Conservation (phyloP, 2,113 vertebrate species). For the Phycodurus eques region DNA sequence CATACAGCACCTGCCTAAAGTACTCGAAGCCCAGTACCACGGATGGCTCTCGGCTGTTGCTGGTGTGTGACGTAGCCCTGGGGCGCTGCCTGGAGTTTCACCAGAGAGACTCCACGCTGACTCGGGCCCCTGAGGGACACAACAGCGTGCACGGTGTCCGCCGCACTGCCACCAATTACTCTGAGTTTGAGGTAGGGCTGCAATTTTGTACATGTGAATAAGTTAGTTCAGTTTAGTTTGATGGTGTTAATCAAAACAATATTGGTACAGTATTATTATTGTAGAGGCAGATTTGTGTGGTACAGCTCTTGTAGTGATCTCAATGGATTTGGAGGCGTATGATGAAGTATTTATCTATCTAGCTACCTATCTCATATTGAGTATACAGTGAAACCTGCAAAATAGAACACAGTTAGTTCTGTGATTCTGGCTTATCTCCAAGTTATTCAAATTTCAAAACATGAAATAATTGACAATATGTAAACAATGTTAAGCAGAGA, state of each 20-base stretch:
- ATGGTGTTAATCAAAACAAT: not conserved
- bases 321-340: not conserved
- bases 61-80: conserved; percentile 81
- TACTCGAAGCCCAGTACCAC: conserved; percentile 74
- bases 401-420: not conserved
- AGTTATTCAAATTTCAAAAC: not conserved
- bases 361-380: not conserved
- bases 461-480: not conserved
- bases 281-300: not conserved
- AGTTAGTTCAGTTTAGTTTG: not conserved
- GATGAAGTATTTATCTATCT: not conserved
- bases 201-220: not conserved
- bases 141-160: conserved; percentile 79
- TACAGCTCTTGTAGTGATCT: not conserved
- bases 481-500: not conserved
- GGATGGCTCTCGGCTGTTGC: conserved; percentile 75
- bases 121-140: conserved; percentile 70
- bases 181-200: conserved; percentile 79
- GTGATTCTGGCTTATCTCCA: not conserved
- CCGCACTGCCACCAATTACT: conserved; percentile 16
- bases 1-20: conserved; percentile 74
- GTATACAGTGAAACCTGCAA: not conserved
- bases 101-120: conserved; percentile 66
- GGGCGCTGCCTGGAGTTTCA: conserved; percentile 71
- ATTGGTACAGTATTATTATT: not conserved